Percentiles rank a stretch among this genome's conserved stretches.
Evolutionary conservation across 2,797 vertebrate species (phyloP).

Genomic region (Coluber constrictor): DNA sequence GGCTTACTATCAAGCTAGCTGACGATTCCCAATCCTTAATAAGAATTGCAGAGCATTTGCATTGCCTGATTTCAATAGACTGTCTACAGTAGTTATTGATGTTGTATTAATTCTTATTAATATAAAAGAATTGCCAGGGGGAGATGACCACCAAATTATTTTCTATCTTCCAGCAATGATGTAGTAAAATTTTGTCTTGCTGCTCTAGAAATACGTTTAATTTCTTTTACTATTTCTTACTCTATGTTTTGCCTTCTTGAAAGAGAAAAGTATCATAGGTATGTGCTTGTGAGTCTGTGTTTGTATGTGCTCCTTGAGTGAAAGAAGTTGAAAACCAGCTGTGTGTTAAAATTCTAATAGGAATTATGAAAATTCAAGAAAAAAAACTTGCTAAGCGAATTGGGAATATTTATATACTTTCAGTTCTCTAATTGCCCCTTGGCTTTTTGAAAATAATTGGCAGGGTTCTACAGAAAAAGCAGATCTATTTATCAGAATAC

Average conservation of each 20-base stretch:
- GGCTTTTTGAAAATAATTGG: constrained; percentile 20
- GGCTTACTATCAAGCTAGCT: background rate
- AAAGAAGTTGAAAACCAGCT: background rate
- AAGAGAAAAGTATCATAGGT: background rate
- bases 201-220: background rate
- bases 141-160: background rate
- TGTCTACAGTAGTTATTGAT: background rate
- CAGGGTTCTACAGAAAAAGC: background rate
- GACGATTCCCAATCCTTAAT: background rate
- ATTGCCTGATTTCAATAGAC: background rate
- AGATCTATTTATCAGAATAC: constrained; percentile 1
- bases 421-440: constrained; percentile 7
- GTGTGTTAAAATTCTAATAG: background rate
- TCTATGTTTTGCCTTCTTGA: background rate
- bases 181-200: background rate
- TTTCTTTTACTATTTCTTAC: background rate
- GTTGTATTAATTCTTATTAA: background rate
- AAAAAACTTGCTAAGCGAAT: background rate
- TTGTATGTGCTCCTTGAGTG: background rate
- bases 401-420: constrained; percentile 12
- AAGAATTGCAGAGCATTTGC: background rate
- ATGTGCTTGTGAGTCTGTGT: background rate
- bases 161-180: background rate
- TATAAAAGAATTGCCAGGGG: background rate
- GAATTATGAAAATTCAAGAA: background rate